Base-by-base conservation (phyloP, 1,140 invertebrate genomes). In the Megalonaias nervosa region DNA sequence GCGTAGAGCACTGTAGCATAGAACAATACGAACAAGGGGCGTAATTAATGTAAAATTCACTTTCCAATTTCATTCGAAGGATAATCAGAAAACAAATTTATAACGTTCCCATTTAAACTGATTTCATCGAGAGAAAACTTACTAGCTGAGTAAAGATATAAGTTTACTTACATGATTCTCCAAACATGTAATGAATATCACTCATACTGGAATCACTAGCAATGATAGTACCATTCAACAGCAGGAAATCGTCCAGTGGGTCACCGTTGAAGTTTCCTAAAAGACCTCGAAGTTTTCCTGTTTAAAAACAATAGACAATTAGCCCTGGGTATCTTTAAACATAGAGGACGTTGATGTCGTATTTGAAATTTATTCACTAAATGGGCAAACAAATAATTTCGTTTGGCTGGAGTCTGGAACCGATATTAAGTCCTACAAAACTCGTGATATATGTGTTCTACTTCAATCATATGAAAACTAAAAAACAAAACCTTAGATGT, bases 181-280 rank as follows among this genome's bases (percentile, higher is more conserved):
- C 88, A 80, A 89, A 89, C 1, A 72, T 19, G 64, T 83, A 84
- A 77, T 89, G 88, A 17, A 89, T 81, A 11, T 81, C 72, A 70
- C 72, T 70, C 82, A 87, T 84, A 55, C 71, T 77, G 31, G 82
- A 65, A 19, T 75, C 58, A 17, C 72, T n/a, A n/a, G 74, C n/a
- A 13, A 88, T 23, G 0, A 77, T 9, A 9, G 26, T 75, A 38
- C 91, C 93, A 23, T 94, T 93, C 1, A 95, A 95, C 11, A 95
- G 94, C 87, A 95, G 93, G 91, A 97, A 97, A 65, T 90, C 89
- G 75, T 91, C 87, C 13, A 38, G 70, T 17, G 72, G 64, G 85
- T 97, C 94, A 55, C 94, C 94, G 89, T 98, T 97, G 88, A 94
- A 98, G 89, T 98, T 97, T 1, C 97, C 97, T 88, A 97, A 97